Evolutionary conservation across 2,888 invertebrate genomes (phyloP).

Genomic region (Laspeyria flexula): DNA sequence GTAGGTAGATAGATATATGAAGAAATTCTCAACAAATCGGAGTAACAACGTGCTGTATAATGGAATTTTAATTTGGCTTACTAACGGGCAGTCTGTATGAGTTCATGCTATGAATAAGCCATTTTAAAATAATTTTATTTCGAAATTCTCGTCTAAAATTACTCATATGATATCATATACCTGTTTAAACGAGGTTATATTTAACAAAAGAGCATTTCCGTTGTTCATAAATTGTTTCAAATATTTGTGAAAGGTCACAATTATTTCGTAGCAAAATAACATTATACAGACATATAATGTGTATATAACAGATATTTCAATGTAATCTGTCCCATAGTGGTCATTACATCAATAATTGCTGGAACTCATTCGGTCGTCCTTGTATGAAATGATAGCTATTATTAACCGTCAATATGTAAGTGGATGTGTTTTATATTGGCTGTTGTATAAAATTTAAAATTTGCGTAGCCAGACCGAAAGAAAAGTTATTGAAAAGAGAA

Average conservation of each 20-base stretch:
- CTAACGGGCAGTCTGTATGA: too few relatives aligned
- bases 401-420: slow-evolving; percentile 18
- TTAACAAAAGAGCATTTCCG: slow-evolving; percentile 1
- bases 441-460: background rate
- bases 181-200: background rate
- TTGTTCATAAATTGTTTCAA: slow-evolving; percentile 4
- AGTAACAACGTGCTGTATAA: too few relatives aligned
- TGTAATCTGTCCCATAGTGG: slow-evolving; percentile 4
- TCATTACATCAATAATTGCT: slow-evolving; percentile 22
- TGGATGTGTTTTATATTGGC: background rate
- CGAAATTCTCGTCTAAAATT: too few relatives aligned
- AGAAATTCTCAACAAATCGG: too few relatives aligned
- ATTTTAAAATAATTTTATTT: background rate
- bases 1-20: too few relatives aligned
- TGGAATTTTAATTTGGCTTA: too few relatives aligned
- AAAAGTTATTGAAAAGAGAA: too few relatives aligned
- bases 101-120: too few relatives aligned
- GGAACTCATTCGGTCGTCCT: slow-evolving; percentile 15
- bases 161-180: too few relatives aligned
- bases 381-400: slow-evolving; percentile 27
- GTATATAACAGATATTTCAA: background rate
- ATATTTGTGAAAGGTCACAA: slow-evolving; percentile 4
- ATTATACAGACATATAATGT: background rate
- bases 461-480: background rate
- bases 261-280: slow-evolving; percentile 4